Percentiles rank a stretch among this genome's conserved stretches.
phyloP scores from a whole-genome alignment of 2,797 vertebrate genomes.

The Nothura maculosa region DNA sequence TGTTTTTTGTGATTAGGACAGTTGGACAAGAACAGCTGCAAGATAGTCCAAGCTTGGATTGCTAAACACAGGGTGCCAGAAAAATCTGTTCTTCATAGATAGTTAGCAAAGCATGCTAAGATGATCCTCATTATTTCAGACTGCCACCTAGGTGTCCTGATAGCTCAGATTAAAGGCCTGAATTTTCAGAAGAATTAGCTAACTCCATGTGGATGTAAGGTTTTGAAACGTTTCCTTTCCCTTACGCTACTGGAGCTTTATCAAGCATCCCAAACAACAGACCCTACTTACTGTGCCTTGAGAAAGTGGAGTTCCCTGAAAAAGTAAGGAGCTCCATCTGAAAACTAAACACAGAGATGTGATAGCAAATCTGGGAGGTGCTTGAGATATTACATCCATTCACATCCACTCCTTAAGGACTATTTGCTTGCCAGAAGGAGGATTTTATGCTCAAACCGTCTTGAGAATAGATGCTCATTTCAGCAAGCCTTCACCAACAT shows the following conservation, averaged over 20 bases:
- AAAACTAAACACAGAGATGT: constrained; percentile 16
- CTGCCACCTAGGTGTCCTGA: constrained; percentile 73
- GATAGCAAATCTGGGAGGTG: not conserved
- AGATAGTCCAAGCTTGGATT: not conserved
- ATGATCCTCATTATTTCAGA: constrained; percentile 76
- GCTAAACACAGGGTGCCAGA: constrained; percentile 71
- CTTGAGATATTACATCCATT: not conserved
- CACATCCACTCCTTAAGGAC: not conserved
- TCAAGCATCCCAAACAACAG: not conserved
- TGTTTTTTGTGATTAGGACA: not conserved
- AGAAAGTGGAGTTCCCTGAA: constrained; percentile 16
- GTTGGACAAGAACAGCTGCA: not conserved
- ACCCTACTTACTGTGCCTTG: not conserved
- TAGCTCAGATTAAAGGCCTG: not conserved
- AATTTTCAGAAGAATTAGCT: not conserved
- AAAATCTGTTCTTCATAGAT: constrained; percentile 83
- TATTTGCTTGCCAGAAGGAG: constrained; percentile 7
- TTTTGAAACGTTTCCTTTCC: constrained; percentile 4
- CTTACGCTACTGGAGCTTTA: not conserved
- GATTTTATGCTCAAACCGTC: constrained; percentile 34
- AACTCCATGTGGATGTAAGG: not conserved
- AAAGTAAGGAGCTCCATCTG: not conserved
- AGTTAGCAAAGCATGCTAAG: constrained; percentile 76
- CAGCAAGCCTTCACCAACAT: constrained; percentile 74
- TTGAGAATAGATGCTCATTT: constrained; percentile 65